phyloP scores from a whole-genome alignment of 2,888 invertebrate genomes.

The Suillia variegata region DNA sequence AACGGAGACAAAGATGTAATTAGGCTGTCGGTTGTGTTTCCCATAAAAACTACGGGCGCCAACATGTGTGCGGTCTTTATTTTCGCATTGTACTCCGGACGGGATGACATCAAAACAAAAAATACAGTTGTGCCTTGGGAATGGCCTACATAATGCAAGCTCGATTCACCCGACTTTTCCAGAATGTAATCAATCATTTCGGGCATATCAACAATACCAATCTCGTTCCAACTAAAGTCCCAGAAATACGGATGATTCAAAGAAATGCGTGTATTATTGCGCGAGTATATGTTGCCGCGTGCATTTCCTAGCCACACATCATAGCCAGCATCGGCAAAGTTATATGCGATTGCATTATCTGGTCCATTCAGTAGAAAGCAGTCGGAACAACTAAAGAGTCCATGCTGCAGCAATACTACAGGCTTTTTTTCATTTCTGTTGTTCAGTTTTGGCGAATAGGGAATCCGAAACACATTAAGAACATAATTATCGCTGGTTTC shows the following conservation, averaged over 20 bases:
- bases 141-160: constrained; percentile 69
- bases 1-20: constrained; percentile 57
- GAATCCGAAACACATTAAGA: constrained; percentile 33
- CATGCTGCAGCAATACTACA: constrained; percentile 62
- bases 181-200: constrained; percentile 68
- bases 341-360: constrained; percentile 25
- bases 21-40: constrained; percentile 62
- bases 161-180: constrained; percentile 58
- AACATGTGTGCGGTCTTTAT: constrained; percentile 62
- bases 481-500: constrained; percentile 32
- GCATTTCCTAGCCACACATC: constrained; percentile 36
- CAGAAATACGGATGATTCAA: constrained; percentile 48
- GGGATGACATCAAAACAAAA: constrained; percentile 60
- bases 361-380: constrained; percentile 31
- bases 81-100: constrained; percentile 62
- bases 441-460: constrained; percentile 43
- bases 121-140: constrained; percentile 66
- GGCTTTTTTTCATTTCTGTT: constrained; percentile 29
- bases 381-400: constrained; percentile 31
- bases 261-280: constrained; percentile 61
- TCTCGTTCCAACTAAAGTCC: constrained; percentile 67
- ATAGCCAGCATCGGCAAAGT: constrained; percentile 33
- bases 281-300: constrained; percentile 67
- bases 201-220: constrained; percentile 65
- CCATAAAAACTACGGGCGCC: constrained; percentile 73